These are phyloP conservation scores for Eupithecia pulchellata DNA, from an alignment of 2,888 invertebrate genomes.

Conservation along the genomic window DNA sequence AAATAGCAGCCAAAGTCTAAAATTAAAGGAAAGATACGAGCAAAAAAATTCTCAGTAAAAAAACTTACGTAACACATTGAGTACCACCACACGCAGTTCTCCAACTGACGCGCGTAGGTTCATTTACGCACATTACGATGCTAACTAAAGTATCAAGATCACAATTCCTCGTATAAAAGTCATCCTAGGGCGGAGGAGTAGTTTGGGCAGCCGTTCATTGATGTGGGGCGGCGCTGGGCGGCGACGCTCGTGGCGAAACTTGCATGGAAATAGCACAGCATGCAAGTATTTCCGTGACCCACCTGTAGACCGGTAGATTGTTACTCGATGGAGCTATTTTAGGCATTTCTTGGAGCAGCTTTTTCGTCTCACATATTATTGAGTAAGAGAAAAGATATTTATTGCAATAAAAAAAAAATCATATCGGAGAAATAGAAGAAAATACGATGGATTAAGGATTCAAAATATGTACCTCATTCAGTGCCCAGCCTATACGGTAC, in stretches of 20 bases:
- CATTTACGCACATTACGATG: background rate
- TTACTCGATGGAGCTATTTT: background rate
- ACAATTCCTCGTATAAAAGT: conserved; percentile 32
- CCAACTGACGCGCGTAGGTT: background rate
- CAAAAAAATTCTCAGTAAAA: no score
- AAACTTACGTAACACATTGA: background rate
- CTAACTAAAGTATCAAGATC: conserved; percentile 55
- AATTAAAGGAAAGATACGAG: no score
- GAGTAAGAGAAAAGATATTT: background rate
- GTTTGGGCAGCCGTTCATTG: conserved; percentile 71
- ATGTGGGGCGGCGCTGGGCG: conserved; percentile 74
- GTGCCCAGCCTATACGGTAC: no score
- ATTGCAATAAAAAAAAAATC: background rate
- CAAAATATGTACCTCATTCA: no score
- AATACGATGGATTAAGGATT: background rate
- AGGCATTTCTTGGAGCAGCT: background rate
- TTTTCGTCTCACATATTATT: background rate
- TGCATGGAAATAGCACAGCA: conserved; percentile 66
- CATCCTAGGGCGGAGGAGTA: conserved; percentile 67
- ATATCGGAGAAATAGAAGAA: no score
- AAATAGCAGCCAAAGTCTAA: no score
- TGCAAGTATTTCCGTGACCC: conserved; percentile 57
- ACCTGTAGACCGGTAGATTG: conserved; percentile 47
- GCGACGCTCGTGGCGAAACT: conserved; percentile 55
- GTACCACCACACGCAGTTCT: background rate